These are phyloP conservation scores for Lepeophtheirus nordmannii DNA, from an alignment of 2,888 invertebrate species.

Conservation along the genomic window DNA sequence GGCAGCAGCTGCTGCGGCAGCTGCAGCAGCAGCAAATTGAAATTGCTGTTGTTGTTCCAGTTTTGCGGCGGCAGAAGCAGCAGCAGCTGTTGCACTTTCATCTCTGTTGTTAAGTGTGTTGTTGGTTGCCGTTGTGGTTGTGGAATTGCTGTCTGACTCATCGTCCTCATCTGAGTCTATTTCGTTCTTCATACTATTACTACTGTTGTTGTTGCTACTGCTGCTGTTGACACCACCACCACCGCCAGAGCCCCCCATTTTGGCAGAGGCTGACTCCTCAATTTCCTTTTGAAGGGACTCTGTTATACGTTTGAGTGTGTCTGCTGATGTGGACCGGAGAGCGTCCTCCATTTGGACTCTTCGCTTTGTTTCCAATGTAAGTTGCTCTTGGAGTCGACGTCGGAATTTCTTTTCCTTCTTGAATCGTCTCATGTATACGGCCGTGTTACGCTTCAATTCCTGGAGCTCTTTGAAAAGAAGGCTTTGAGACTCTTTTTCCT, in stretches of 20 bases:
- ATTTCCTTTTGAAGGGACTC: background rate
- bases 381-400: constrained; percentile 65
- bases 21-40: background rate
- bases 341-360: constrained; percentile 53
- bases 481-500: background rate
- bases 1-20: background rate
- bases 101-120: background rate
- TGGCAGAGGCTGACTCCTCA: no score
- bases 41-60: background rate
- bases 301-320: constrained; percentile 43
- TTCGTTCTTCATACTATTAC: background rate
- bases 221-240: no score
- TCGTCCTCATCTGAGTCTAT: background rate
- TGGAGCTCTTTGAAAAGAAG: background rate
- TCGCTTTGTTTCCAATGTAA: constrained; percentile 62
- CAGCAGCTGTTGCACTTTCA: background rate
- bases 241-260: no score
- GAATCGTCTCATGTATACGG: constrained; percentile 65
- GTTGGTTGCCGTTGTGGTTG: background rate
- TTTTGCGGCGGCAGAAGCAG: background rate
- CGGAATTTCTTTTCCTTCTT: constrained; percentile 69
- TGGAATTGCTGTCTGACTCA: background rate
- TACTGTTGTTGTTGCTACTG: background rate
- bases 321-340: constrained; percentile 55
- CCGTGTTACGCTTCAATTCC: constrained; percentile 1